These are phyloP conservation scores for Podarcis raffonei DNA, from an alignment of 2,113 vertebrate genomes.

Conservation along the genomic window DNA sequence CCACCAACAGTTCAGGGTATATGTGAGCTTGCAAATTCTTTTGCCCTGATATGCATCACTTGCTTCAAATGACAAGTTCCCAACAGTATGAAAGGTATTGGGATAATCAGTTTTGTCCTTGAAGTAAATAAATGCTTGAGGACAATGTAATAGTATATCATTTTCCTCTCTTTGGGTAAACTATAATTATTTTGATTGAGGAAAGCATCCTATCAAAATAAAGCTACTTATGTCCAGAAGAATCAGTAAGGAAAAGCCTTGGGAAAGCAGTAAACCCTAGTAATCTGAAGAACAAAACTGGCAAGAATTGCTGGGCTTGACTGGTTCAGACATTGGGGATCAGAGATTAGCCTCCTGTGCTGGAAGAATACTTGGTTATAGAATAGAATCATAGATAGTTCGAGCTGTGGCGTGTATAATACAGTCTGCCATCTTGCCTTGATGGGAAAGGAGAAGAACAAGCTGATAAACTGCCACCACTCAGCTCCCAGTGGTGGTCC, in stretches of 20 bases:
- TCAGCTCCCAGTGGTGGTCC: too few relatives aligned
- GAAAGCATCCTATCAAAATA: constrained; percentile 53
- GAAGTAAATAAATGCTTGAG: constrained; percentile 35
- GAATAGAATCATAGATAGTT: background rate
- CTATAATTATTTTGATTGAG: constrained; percentile 63
- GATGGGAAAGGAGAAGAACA: background rate
- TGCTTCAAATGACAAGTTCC: background rate
- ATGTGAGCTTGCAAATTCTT: too few relatives aligned
- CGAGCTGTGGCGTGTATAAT: too few relatives aligned
- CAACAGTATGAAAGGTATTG: background rate
- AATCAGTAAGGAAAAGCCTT: constrained; percentile 47
- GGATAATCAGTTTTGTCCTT: constrained; percentile 26
- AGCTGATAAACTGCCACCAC: background rate
- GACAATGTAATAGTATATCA: constrained; percentile 35
- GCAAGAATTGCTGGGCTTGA: background rate
- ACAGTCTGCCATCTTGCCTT: background rate
- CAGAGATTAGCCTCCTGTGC: background rate
- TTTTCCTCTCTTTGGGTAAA: constrained; percentile 49
- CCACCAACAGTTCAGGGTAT: background rate
- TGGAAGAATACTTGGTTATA: background rate
- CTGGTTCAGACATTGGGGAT: background rate
- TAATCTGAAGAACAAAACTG: background rate
- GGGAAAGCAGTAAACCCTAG: background rate
- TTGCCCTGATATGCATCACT: background rate
- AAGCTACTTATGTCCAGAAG: constrained; percentile 50